phyloP scores from a whole-genome alignment of 2,113 vertebrate species.

The Phyllopteryx taeniolatus region DNA sequence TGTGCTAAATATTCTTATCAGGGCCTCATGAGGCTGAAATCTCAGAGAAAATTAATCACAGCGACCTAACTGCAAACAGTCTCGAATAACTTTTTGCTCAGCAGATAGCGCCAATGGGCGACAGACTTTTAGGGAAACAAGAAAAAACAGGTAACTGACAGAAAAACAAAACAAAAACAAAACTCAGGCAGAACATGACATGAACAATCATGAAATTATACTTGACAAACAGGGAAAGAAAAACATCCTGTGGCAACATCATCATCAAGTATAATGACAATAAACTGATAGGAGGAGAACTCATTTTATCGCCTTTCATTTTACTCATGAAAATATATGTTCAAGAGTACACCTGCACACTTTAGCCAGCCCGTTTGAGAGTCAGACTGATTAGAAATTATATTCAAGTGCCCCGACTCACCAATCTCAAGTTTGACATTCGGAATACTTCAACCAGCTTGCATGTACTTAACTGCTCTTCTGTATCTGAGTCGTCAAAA shows the following conservation, averaged over 20 bases:
- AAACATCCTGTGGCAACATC: background rate
- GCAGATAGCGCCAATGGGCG: no score
- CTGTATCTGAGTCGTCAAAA: conserved; percentile 15
- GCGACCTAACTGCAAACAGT: no score
- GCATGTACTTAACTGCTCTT: conserved; percentile 29
- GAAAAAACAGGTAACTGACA: background rate
- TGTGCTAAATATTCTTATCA: no score
- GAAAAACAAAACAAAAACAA: background rate
- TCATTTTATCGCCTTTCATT: conserved; percentile 22
- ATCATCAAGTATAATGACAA: background rate
- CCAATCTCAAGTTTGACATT: conserved; percentile 47
- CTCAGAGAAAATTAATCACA: no score
- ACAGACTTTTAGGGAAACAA: no score
- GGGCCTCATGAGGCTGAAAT: no score
- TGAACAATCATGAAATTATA: background rate
- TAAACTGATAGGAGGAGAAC: conserved; percentile 6
- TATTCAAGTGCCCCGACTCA: conserved; percentile 23
- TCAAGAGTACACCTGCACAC: conserved; percentile 53
- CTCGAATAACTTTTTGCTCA: no score
- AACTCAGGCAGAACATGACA: background rate
- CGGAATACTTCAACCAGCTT: conserved; percentile 39
- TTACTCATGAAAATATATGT: conserved; percentile 36
- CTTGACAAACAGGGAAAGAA: background rate
- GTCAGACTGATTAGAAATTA: conserved; percentile 55
- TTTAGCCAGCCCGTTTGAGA: conserved; percentile 33